phyloP scores from a whole-genome alignment of 2,113 vertebrate species.

The Atherinomorus stipes region DNA sequence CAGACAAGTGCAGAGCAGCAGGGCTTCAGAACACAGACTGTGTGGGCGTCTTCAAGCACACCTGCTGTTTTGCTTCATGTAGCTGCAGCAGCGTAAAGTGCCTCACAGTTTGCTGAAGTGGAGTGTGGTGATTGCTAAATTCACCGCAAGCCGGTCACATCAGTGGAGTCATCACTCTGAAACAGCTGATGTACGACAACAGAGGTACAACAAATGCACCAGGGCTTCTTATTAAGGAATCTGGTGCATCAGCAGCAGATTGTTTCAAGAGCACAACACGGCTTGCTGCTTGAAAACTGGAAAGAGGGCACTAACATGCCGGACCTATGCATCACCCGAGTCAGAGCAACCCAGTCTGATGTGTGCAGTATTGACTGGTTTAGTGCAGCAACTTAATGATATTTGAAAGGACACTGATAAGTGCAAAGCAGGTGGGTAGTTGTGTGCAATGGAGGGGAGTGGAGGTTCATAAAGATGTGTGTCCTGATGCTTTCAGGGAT shows the following conservation, averaged over 20 bases:
- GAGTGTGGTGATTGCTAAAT: conserved; percentile 15
- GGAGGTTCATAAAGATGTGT: conserved; percentile 2
- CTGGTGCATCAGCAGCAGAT: neutral
- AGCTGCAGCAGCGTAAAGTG: neutral
- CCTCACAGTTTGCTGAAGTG: conserved; percentile 9
- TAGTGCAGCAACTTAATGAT: neutral
- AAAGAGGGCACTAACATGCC: neutral
- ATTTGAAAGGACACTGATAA: conserved; percentile 16
- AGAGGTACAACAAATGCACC: neutral
- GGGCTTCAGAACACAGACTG: conserved; percentile 23
- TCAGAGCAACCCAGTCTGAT: neutral
- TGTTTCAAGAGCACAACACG: neutral
- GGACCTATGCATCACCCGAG: neutral
- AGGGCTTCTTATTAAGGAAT: conserved; percentile 10
- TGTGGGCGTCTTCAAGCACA: conserved; percentile 24
- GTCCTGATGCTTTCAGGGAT: neutral
- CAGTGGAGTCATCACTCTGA: neutral
- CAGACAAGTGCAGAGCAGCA: conserved; percentile 5
- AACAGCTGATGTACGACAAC: conserved; percentile 8
- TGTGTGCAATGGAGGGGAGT: neutral
- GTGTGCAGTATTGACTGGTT: neutral
- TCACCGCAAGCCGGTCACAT: conserved; percentile 1
- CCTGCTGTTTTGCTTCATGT: conserved; percentile 18
- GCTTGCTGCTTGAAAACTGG: neutral
- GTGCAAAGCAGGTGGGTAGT: neutral